Percentiles rank a stretch among this genome's conserved stretches.
Evolutionary conservation across 2,113 vertebrate species (phyloP).

Genomic region (Gobius niger): DNA sequence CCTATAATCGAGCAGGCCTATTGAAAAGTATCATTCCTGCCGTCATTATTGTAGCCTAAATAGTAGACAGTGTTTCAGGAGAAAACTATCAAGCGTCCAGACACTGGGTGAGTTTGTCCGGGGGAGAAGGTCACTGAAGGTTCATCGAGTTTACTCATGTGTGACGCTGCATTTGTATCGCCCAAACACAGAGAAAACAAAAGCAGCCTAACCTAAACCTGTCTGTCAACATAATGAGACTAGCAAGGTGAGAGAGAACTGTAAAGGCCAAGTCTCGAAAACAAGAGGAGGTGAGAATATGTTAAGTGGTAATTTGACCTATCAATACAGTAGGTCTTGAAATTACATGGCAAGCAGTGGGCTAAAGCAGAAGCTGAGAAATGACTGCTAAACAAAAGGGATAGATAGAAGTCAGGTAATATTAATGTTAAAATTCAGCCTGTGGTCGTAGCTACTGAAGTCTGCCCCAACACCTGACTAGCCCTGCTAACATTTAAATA

Average conservation of each 20-base stretch:
- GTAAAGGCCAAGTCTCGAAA: constrained; percentile 7
- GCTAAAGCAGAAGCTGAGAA: not conserved
- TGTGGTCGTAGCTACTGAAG: no score
- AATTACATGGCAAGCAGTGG: not conserved
- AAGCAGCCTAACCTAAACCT: constrained; percentile 54
- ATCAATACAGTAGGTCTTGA: not conserved
- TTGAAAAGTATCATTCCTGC: no score
- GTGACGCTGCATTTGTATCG: constrained; percentile 15
- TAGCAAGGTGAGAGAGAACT: constrained; percentile 25
- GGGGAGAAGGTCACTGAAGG: constrained; percentile 16
- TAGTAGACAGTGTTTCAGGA: no score
- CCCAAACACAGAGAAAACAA: constrained; percentile 21
- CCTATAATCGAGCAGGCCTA: no score
- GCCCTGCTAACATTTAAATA: no score
- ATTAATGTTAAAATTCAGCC: no score
- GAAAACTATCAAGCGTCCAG: no score
- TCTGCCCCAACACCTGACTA: no score
- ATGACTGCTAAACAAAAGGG: no score
- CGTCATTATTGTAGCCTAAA: no score
- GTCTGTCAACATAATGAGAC: constrained; percentile 31
- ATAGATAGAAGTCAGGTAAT: no score
- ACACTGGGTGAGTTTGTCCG: not conserved
- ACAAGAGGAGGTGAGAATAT: constrained; percentile 10
- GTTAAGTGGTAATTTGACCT: not conserved
- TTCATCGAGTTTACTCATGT: constrained; percentile 14